Conservation (phyloP, 1,140 invertebrate genomes). For the Zophobas morio region DNA sequence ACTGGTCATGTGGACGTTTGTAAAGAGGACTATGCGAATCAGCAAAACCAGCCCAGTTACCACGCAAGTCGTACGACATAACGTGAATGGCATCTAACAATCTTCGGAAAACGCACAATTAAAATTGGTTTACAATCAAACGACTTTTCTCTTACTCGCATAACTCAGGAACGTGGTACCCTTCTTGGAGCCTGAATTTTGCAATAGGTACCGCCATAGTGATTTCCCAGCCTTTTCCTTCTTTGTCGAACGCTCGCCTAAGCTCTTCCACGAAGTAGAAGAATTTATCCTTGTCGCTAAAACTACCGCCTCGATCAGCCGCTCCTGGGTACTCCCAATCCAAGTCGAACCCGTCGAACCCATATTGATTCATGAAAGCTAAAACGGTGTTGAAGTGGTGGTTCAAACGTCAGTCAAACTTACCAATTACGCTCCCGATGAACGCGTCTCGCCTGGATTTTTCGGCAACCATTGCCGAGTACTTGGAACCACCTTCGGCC, state of each 20-base stretch:
- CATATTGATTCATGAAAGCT: slow-evolving; percentile 83
- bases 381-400: slow-evolving; percentile 24
- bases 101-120: slow-evolving; percentile 64
- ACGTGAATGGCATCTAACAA: slow-evolving; percentile 86
- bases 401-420: slow-evolving; percentile 60
- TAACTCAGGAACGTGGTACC: slow-evolving; percentile 89
- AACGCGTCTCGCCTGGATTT: slow-evolving; percentile 80
- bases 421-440: slow-evolving; percentile 82
- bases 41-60: slow-evolving; percentile 93
- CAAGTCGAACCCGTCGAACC: slow-evolving; percentile 87
- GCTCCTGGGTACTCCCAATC: slow-evolving; percentile 93
- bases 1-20: slow-evolving; percentile 87
- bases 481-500: slow-evolving; percentile 90
- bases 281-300: slow-evolving; percentile 87
- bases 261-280: slow-evolving; percentile 88
- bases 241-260: slow-evolving; percentile 81
- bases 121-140: not conserved
- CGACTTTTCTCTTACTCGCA: slow-evolving; percentile 78
- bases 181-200: slow-evolving; percentile 87
- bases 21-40: slow-evolving; percentile 90
- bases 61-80: slow-evolving; percentile 93
- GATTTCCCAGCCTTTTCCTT: slow-evolving; percentile 85
- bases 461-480: slow-evolving; percentile 83
- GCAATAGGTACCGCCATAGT: slow-evolving; percentile 90
- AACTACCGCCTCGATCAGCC: slow-evolving; percentile 86